Evolutionary conservation across 2,113 vertebrate genomes (phyloP).

Genomic region (Semnornis frantzii): DNA sequence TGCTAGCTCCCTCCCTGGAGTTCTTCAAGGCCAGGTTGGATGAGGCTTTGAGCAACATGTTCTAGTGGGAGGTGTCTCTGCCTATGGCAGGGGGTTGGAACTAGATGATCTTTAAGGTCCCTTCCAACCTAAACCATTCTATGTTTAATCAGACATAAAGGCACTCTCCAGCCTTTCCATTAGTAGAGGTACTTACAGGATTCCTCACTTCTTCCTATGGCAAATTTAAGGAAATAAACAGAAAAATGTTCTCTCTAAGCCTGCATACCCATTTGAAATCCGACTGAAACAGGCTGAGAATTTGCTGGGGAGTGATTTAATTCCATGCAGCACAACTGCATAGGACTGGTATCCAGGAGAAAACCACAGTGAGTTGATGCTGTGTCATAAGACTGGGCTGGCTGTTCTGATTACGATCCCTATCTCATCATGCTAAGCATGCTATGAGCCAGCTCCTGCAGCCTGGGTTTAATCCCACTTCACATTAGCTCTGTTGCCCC

Average conservation of each 20-base stretch:
- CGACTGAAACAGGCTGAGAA: not conserved
- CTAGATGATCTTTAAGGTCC: too few species aligned
- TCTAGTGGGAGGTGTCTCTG: too few species aligned
- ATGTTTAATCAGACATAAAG: not conserved
- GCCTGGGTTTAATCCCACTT: constrained; percentile 10
- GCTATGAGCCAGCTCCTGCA: not conserved
- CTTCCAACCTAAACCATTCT: too few species aligned
- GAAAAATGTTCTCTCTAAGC: not conserved
- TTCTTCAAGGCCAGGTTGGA: too few species aligned
- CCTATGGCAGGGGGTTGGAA: too few species aligned
- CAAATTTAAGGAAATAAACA: not conserved
- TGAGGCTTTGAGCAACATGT: too few species aligned
- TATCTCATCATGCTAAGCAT: not conserved
- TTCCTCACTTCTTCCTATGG: not conserved
- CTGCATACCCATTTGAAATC: not conserved
- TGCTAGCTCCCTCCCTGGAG: too few species aligned
- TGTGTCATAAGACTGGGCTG: not conserved
- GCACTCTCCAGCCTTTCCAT: not conserved
- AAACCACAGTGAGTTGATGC: not conserved
- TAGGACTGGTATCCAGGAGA: not conserved
- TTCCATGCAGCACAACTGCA: not conserved
- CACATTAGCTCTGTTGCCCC: not conserved
- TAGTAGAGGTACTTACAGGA: not conserved
- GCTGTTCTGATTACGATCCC: constrained; percentile 2
- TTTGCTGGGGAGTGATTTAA: not conserved